Conservation (phyloP, 2,888 invertebrate species). For the Coecobrya sp. region DNA sequence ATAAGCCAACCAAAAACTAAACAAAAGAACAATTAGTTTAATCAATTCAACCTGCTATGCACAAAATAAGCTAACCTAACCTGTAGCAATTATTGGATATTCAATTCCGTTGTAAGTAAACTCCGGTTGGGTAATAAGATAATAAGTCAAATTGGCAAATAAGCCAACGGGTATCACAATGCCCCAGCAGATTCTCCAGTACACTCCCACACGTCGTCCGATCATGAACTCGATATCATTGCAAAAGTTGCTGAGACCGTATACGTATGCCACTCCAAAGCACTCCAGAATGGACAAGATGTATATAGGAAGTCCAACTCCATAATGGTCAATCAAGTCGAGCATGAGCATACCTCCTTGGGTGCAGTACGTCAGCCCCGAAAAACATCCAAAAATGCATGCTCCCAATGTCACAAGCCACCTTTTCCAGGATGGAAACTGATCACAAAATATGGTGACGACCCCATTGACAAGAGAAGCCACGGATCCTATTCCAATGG, state of each 20-base stretch:
- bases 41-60: no score
- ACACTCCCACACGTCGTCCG: conserved; percentile 89
- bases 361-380: conserved; percentile 92
- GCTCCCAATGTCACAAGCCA: conserved; percentile 90
- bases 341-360: conserved; percentile 90
- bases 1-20: conserved; percentile 82
- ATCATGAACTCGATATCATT: conserved; percentile 87
- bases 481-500: conserved; percentile 93
- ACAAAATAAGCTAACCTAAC: background rate
- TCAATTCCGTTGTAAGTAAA: background rate
- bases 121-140: conserved; percentile 2
- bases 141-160: conserved; percentile 90
- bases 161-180: conserved; percentile 92
- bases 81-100: conserved; percentile 16
- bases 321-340: conserved; percentile 90
- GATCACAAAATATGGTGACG: conserved; percentile 91
- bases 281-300: conserved; percentile 90
- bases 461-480: conserved; percentile 91
- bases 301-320: conserved; percentile 90
- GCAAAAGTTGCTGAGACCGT: conserved; percentile 88
- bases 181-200: conserved; percentile 94
- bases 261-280: conserved; percentile 89
- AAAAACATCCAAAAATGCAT: conserved; percentile 89
- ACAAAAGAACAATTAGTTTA: background rate
- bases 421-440: conserved; percentile 90